Conservation (phyloP, 2,888 invertebrate genomes). For the Crioceris asparagi region DNA sequence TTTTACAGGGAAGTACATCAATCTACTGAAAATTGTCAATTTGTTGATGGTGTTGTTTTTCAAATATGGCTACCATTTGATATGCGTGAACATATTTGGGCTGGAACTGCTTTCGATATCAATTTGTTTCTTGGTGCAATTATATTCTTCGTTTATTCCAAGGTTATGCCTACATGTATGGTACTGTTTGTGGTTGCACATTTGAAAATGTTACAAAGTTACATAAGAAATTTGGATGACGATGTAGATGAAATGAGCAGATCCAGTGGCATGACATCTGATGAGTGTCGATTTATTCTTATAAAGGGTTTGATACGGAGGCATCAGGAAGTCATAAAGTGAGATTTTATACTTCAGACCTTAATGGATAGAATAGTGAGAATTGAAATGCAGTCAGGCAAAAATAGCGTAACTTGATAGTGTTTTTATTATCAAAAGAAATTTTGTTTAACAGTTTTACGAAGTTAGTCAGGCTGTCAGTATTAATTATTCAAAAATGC, state of each 20-base stretch:
- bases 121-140: conserved; percentile 5
- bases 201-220: conserved; percentile 9
- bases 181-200: conserved; percentile 5
- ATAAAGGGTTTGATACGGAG: conserved; percentile 1
- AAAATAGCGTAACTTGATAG: too few species aligned
- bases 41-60: conserved; percentile 6
- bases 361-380: too few species aligned
- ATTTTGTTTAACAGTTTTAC: too few species aligned
- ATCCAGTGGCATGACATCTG: background rate
- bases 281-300: background rate
- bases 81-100: conserved; percentile 7
- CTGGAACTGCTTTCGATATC: conserved; percentile 6
- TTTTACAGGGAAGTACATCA: too few species aligned
- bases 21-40: conserved; percentile 7
- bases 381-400: too few species aligned
- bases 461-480: too few species aligned
- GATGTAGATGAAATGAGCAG: background rate
- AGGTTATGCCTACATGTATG: conserved; percentile 6
- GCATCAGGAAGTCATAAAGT: conserved; percentile 9
- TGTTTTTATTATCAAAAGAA: too few species aligned
- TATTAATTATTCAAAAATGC: too few species aligned
- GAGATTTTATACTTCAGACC: too few species aligned
- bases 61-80: conserved; percentile 12
- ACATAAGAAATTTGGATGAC: conserved; percentile 4
- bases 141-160: conserved; percentile 7